Evolutionary conservation across 2,888 invertebrate genomes (phyloP).

Genomic region (Philaethria dido): DNA sequence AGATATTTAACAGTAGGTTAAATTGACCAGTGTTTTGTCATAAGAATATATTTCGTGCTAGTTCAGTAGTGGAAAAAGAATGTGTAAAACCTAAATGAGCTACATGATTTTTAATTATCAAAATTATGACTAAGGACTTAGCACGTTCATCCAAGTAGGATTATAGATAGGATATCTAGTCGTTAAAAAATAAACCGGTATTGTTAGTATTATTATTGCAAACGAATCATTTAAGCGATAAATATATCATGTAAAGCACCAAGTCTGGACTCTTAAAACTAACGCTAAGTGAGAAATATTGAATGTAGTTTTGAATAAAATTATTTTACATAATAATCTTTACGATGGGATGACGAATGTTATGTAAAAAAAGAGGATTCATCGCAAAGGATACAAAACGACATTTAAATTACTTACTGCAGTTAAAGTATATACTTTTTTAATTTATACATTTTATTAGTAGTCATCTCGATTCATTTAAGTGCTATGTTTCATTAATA

Average conservation of each 20-base stretch:
- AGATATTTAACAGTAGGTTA: slow-evolving; percentile 25
- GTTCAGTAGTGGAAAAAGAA: neutral
- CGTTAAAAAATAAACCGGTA: slow-evolving; percentile 9
- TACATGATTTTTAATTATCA: neutral
- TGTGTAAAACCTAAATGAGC: neutral
- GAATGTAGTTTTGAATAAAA: neutral
- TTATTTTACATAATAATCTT: neutral
- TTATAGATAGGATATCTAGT: neutral
- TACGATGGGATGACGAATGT: neutral
- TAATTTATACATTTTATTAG: no score
- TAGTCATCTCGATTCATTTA: slow-evolving; percentile 18
- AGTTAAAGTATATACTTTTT: neutral
- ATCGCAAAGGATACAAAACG: neutral
- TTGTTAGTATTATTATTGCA: slow-evolving; percentile 30
- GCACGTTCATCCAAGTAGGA: slow-evolving; percentile 10
- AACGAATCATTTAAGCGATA: slow-evolving; percentile 28
- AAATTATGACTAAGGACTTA: neutral
- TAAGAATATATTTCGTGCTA: slow-evolving; percentile 7
- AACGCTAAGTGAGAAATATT: slow-evolving; percentile 11
- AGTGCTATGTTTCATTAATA: slow-evolving; percentile 17
- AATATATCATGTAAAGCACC: slow-evolving; percentile 32
- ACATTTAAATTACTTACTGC: neutral
- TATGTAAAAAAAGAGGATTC: neutral
- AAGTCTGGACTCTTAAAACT: slow-evolving; percentile 31
- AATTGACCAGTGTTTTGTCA: slow-evolving; percentile 20